phyloP scores from a whole-genome alignment of 2,888 invertebrate species.

The Netelia fuscicornis region DNA sequence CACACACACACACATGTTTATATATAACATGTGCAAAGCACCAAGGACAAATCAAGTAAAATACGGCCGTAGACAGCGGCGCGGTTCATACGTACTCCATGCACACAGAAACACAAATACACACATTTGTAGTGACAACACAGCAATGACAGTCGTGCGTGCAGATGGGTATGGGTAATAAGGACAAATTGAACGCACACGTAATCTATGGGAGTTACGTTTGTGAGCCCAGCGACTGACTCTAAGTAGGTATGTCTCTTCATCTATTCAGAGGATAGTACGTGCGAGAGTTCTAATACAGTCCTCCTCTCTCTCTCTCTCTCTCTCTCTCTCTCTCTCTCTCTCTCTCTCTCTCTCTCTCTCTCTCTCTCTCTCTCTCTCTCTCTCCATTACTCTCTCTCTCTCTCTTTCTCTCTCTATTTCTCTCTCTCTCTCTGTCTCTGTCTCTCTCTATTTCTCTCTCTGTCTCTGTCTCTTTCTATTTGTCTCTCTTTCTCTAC shows the following conservation, averaged over 20 bases:
- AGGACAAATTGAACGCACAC: constrained; percentile 69
- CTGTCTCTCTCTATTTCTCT: too few relatives aligned
- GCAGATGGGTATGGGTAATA: constrained; percentile 68
- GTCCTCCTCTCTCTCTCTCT: constrained; percentile 16
- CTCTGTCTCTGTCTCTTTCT: neutral
- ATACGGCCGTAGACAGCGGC: constrained; percentile 54
- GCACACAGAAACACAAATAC: constrained; percentile 2
- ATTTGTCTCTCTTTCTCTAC: neutral
- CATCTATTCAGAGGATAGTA: constrained; percentile 40
- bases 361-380: too few relatives aligned
- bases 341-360: constrained; percentile 3
- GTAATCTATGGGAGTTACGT: constrained; percentile 56
- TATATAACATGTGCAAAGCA: constrained; percentile 30
- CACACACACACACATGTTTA: neutral
- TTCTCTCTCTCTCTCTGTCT: too few relatives aligned
- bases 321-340: neutral
- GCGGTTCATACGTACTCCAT: constrained; percentile 48
- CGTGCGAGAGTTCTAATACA: constrained; percentile 43
- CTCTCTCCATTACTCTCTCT: too few relatives aligned
- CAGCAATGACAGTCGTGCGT: neutral
- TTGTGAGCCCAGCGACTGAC: constrained; percentile 50
- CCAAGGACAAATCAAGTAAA: constrained; percentile 58
- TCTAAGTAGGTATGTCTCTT: constrained; percentile 60
- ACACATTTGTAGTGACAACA: neutral
- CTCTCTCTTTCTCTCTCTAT: too few relatives aligned